phyloP scores from a whole-genome alignment of 92 coral and sea anemone species.

The Phenganax stokvisi region DNA sequence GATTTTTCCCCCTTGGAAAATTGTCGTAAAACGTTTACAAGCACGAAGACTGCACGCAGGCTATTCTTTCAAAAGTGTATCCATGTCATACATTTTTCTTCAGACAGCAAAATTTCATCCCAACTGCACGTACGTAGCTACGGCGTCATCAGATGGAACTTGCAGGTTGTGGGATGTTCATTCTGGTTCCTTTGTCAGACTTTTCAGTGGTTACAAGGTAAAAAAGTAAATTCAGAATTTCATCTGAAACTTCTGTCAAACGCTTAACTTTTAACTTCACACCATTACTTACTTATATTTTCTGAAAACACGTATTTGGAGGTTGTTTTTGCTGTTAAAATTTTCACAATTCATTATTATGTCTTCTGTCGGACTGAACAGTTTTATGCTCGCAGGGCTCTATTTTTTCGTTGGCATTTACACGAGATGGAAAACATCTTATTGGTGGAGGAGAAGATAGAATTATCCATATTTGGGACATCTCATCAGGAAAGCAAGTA shows the following conservation, averaged over 20 bases:
- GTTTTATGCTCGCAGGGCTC: constrained; percentile 54
- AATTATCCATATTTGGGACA: constrained; percentile 92
- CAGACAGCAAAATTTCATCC: constrained; percentile 94
- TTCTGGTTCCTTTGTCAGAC: constrained; percentile 85
- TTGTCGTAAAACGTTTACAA: no score
- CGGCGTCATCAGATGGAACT: constrained; percentile 82
- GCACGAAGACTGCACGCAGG: no score
- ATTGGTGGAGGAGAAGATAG: constrained; percentile 93
- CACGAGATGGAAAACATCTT: constrained; percentile 87
- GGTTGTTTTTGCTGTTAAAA: no score
- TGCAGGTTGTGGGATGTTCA: constrained; percentile 95
- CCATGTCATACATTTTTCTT: background rate
- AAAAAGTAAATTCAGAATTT: background rate
- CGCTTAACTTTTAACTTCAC: no score
- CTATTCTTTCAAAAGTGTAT: no score
- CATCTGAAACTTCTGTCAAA: no score
- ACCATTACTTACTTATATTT: no score
- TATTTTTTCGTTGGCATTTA: constrained; percentile 60
- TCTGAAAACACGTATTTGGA: no score
- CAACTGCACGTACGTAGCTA: constrained; percentile 86
- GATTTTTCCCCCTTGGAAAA: background rate
- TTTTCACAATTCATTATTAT: no score
- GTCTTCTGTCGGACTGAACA: background rate
- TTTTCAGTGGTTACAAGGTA: constrained; percentile 97
- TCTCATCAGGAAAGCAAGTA: constrained; percentile 79